Conservation (phyloP, 2,797 vertebrate genomes). For the Novumbra hubbsi region DNA sequence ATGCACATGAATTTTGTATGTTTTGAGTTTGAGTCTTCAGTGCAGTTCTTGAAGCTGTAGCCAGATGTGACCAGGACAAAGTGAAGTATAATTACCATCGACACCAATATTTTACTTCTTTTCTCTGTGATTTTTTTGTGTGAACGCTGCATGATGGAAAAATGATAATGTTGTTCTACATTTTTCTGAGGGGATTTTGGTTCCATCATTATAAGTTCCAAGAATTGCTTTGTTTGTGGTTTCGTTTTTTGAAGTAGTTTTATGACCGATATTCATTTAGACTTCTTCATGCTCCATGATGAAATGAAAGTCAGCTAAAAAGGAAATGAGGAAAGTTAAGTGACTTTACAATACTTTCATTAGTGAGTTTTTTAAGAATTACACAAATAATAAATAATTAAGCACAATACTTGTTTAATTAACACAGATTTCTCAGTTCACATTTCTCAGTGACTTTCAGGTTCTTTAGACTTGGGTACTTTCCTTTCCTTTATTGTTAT, state of each 20-base stretch:
- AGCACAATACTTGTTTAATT: not conserved
- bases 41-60: conserved; percentile 77
- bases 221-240: not conserved
- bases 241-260: not conserved
- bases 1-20: conserved; percentile 60
- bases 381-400: not conserved
- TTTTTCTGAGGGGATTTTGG: not conserved
- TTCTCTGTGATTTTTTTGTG: conserved; percentile 57
- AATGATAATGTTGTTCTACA: not conserved
- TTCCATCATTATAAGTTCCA: not conserved
- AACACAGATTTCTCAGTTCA: not conserved
- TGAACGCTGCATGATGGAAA: not conserved
- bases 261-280: not conserved
- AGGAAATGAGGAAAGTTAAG: not conserved
- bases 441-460: not conserved
- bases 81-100: conserved; percentile 35
- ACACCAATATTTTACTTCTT: conserved; percentile 28
- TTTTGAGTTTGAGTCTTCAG: conserved; percentile 45
- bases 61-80: conserved; percentile 51
- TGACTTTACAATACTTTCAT: not conserved
- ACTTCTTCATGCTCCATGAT: not conserved
- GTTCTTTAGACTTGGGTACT: not conserved
- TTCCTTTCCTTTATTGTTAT: not conserved
- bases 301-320: conserved; percentile 37
- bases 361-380: not conserved